Evolutionary conservation across 1,140 invertebrate genomes (phyloP).

Genomic region (Drosophila burlai): DNA sequence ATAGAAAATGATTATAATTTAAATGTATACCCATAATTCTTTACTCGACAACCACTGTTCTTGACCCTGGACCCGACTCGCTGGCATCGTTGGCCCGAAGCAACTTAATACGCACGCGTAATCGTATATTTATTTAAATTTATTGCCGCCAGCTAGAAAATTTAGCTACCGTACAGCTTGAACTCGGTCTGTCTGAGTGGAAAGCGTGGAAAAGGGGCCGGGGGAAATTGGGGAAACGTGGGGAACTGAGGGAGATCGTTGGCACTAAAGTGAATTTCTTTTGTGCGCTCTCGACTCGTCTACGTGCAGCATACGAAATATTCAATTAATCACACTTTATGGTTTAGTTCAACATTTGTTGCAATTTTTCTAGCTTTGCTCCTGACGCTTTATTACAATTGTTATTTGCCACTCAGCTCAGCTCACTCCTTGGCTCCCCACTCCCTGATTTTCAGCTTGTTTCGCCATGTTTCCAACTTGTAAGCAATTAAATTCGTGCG

Average conservation of each 20-base stretch:
- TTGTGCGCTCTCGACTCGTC: slow-evolving; percentile 46
- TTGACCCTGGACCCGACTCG: slow-evolving; percentile 27
- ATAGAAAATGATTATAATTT: no score
- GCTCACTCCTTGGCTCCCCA: not conserved
- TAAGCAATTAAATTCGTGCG: slow-evolving; percentile 77
- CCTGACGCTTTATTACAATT: slow-evolving; percentile 81
- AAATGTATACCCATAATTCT: not conserved
- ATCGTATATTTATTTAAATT: slow-evolving; percentile 84
- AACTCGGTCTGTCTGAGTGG: slow-evolving; percentile 29
- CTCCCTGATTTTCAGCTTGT: slow-evolving; percentile 43
- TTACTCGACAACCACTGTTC: slow-evolving; percentile 11
- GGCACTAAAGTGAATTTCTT: slow-evolving; percentile 57
- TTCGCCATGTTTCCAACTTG: slow-evolving; percentile 76
- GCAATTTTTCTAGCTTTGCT: slow-evolving; percentile 82
- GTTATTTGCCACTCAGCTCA: slow-evolving; percentile 47
- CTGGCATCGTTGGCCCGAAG: slow-evolving; percentile 55
- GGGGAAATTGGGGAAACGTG: not conserved
- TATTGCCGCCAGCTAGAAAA: slow-evolving; percentile 74
- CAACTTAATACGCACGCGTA: slow-evolving; percentile 84
- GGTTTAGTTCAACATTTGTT: slow-evolving; percentile 83
- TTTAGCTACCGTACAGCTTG: slow-evolving; percentile 58
- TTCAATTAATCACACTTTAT: slow-evolving; percentile 84
- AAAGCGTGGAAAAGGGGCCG: not conserved
- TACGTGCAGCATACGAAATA: slow-evolving; percentile 81
- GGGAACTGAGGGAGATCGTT: not conserved